phyloP scores from a whole-genome alignment of 2,113 vertebrate species.

The Clarias batrachus region DNA sequence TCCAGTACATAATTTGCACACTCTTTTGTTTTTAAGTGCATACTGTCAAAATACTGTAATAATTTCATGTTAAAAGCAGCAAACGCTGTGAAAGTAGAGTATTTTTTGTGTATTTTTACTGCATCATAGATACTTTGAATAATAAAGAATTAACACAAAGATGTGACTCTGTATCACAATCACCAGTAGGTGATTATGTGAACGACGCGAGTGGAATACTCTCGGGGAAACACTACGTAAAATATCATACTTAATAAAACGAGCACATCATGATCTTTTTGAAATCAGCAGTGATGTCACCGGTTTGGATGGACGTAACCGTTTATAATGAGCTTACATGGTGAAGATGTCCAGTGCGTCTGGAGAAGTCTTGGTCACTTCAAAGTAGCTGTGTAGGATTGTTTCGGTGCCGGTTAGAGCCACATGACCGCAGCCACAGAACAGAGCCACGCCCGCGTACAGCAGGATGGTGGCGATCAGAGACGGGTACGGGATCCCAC shows the following conservation, averaged over 20 bases:
- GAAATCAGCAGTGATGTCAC: not conserved
- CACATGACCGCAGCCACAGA: conserved; percentile 97
- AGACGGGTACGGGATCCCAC: conserved; percentile 96
- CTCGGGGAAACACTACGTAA: not conserved
- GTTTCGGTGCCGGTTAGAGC: conserved; percentile 93
- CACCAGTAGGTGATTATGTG: not conserved
- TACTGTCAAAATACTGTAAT: not conserved
- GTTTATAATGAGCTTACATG: conserved; percentile 78
- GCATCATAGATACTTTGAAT: not conserved
- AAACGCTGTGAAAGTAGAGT: not conserved
- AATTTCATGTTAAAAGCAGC: not conserved
- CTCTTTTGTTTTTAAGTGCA: not conserved
- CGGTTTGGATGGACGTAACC: no score
- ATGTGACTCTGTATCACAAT: not conserved
- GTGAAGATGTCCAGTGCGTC: conserved; percentile 94
- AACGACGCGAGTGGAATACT: not conserved
- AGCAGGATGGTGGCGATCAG: conserved; percentile 95
- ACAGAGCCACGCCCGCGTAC: conserved; percentile 93
- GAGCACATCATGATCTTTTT: not conserved
- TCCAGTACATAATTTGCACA: not conserved
- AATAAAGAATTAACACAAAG: not conserved
- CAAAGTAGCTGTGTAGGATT: conserved; percentile 98
- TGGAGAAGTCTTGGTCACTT: conserved; percentile 88
- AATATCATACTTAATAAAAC: not conserved
- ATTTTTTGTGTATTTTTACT: not conserved